These are phyloP conservation scores for Pogona vitticeps DNA, from an alignment of 2,113 vertebrate species.

Conservation along the genomic window DNA sequence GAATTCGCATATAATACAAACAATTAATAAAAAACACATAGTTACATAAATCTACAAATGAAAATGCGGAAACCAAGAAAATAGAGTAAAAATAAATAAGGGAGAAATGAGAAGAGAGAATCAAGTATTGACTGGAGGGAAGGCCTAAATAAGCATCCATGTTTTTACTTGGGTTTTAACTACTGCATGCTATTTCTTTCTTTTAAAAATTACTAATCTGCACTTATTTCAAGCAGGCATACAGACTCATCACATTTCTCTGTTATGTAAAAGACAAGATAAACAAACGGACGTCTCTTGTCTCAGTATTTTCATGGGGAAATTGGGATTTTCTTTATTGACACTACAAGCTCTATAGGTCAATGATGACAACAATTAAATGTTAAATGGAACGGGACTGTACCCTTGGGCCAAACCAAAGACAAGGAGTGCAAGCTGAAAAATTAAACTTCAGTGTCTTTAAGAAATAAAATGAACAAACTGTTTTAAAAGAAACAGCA, in stretches of 20 bases:
- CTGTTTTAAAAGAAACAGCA: background rate
- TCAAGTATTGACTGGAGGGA: no score
- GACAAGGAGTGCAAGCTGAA: conserved; percentile 36
- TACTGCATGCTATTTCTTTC: background rate
- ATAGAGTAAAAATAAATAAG: no score
- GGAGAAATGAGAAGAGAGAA: no score
- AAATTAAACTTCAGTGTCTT: conserved; percentile 47
- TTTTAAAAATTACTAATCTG: conserved; percentile 43
- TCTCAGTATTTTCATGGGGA: conserved; percentile 57
- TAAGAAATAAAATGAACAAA: conserved; percentile 9
- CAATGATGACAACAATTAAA: conserved; percentile 63
- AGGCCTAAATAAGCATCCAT: background rate
- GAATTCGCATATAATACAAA: no score
- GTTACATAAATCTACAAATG: no score
- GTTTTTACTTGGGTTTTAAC: no score
- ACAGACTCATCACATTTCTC: conserved; percentile 45
- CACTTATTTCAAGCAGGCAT: conserved; percentile 42
- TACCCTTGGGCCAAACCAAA: conserved; percentile 40
- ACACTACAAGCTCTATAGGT: conserved; percentile 43
- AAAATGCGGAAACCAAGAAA: no score
- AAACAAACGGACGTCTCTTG: background rate
- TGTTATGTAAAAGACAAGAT: conserved; percentile 25
- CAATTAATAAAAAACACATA: no score
- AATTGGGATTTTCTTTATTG: conserved; percentile 59
- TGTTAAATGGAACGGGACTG: conserved; percentile 54